These are phyloP conservation scores for Melanotaenia boesemani DNA, from an alignment of 2,797 vertebrate species.

Conservation along the genomic window DNA sequence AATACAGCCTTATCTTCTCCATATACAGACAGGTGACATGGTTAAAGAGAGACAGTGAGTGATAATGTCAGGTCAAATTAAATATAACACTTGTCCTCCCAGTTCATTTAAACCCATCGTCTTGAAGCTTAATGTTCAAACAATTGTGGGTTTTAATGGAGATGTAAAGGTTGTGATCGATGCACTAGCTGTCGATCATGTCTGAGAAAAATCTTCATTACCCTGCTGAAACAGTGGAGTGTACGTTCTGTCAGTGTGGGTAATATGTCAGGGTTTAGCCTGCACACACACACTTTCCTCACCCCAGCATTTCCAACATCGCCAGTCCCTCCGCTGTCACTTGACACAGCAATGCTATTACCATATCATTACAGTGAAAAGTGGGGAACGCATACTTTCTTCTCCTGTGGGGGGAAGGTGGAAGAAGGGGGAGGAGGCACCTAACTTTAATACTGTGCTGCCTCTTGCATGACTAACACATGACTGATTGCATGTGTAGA, in stretches of 20 bases:
- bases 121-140: constrained; percentile 35
- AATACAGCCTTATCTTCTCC: no score
- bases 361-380: constrained; percentile 75
- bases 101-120: constrained; percentile 26
- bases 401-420: constrained; percentile 49
- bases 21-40: constrained; percentile 8
- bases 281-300: constrained; percentile 12
- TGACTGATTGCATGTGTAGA: constrained; percentile 56
- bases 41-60: constrained; percentile 27
- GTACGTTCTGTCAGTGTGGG: constrained; percentile 35
- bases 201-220: constrained; percentile 46
- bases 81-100: constrained; percentile 17
- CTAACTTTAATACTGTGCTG: constrained; percentile 45
- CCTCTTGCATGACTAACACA: constrained; percentile 58
- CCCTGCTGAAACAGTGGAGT: constrained; percentile 15
- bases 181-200: constrained; percentile 43
- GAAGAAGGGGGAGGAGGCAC: constrained; percentile 30
- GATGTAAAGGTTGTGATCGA: constrained; percentile 41
- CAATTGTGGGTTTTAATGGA: constrained; percentile 40
- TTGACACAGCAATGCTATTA: constrained; percentile 71
- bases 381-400: constrained; percentile 74
- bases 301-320: constrained; percentile 36
- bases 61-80: constrained; percentile 40
- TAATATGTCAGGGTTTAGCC: constrained; percentile 37
- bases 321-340: constrained; percentile 45